Percentiles rank a stretch among this genome's conserved stretches.
phyloP scores from a whole-genome alignment of 2,797 vertebrate genomes.

The Choloepus didactylus region DNA sequence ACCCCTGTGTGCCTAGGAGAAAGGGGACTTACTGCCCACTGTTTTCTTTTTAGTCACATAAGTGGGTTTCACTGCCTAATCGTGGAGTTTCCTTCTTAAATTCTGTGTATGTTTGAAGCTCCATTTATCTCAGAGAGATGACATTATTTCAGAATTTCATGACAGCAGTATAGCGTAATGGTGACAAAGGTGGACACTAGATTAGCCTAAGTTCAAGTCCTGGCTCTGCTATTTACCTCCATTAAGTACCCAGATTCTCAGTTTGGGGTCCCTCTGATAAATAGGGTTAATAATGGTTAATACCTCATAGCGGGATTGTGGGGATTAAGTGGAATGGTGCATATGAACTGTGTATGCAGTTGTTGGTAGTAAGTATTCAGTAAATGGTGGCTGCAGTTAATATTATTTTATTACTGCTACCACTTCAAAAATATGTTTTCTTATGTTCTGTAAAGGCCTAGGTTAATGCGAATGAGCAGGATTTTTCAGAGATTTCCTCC shows the following conservation, averaged over 20 bases:
- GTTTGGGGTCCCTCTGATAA: neutral
- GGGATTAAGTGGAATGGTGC: neutral
- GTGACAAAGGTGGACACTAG: neutral
- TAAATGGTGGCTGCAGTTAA: slow-evolving; percentile 29
- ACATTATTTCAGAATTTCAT: slow-evolving; percentile 9
- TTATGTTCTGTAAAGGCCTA: slow-evolving; percentile 43
- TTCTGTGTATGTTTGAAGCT: neutral
- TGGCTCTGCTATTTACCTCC: neutral
- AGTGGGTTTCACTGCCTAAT: neutral
- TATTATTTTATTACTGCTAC: slow-evolving; percentile 53
- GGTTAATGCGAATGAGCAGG: slow-evolving; percentile 16
- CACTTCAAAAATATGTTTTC: slow-evolving; percentile 4
- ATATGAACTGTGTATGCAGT: neutral
- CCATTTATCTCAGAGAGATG: neutral
- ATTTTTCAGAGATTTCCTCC: slow-evolving; percentile 46
- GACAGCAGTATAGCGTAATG: neutral
- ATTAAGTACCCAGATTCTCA: neutral
- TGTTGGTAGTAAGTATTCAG: neutral
- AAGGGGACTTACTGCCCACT: neutral
- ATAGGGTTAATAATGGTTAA: neutral
- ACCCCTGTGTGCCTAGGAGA: neutral
- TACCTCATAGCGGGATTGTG: neutral
- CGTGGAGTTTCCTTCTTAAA: neutral
- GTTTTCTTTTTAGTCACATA: neutral
- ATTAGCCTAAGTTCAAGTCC: neutral